Conservation (phyloP, 2,797 vertebrate genomes). For the Tamandua tetradactyla region DNA sequence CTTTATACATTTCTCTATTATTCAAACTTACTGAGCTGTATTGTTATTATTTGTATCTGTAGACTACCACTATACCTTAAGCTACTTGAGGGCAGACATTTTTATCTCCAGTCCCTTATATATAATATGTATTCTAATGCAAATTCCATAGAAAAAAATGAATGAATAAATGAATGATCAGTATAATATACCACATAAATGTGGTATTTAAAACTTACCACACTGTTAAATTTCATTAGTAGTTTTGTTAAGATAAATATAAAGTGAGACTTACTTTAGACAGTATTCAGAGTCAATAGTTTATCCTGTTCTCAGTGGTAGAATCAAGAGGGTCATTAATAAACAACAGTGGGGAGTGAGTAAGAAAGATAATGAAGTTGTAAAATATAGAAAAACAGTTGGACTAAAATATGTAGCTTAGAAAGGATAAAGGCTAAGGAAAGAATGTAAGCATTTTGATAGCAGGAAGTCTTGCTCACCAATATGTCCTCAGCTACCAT, state of each 20-base stretch:
- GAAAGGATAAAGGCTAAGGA: neutral
- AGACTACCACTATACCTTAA: neutral
- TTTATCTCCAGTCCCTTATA: neutral
- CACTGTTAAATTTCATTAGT: neutral
- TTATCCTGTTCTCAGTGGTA: neutral
- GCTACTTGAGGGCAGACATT: neutral
- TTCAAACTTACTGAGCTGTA: fast-evolving
- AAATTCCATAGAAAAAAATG: neutral
- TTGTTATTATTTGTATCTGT: neutral
- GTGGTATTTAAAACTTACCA: neutral
- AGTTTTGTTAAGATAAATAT: neutral
- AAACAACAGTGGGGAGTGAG: neutral
- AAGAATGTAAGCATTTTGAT: neutral
- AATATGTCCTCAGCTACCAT: no score
- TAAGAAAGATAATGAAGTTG: neutral
- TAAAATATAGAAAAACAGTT: neutral
- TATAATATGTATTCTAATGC: neutral
- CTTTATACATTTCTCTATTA: neutral
- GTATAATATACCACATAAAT: neutral
- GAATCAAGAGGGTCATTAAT: neutral
- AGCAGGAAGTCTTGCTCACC: neutral
- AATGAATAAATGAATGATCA: neutral
- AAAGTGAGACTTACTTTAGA: neutral
- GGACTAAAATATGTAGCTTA: neutral
- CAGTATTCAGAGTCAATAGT: neutral